Evolutionary conservation across 2,797 vertebrate species (phyloP).

Genomic region (Catamblyrhynchus diadema): DNA sequence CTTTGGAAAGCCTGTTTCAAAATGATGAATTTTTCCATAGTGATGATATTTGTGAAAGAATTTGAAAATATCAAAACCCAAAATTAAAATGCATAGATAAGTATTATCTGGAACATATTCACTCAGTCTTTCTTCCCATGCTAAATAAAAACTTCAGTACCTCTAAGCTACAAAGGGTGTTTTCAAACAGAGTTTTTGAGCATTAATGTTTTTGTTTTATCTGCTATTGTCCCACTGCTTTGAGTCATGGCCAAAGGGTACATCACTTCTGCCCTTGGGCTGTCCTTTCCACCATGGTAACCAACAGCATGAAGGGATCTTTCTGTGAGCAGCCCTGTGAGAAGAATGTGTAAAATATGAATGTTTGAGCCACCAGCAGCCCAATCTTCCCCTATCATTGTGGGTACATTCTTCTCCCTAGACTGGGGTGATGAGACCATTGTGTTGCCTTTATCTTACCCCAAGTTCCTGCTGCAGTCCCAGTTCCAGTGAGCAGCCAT

Average conservation of each 20-base stretch:
- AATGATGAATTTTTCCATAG: not conserved
- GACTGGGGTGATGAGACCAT: no score
- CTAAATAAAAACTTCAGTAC: not conserved
- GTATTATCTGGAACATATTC: not conserved
- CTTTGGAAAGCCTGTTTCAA: not conserved
- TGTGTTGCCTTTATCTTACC: rapidly evolving
- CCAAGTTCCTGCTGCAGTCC: rapidly evolving
- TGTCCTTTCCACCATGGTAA: not conserved
- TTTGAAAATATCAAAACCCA: not conserved
- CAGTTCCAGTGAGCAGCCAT: not conserved
- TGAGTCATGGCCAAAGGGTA: not conserved
- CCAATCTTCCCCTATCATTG: rapidly evolving
- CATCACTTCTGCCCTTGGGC: not conserved
- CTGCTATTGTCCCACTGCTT: not conserved
- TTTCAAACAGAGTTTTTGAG: not conserved
- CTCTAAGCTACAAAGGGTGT: not conserved
- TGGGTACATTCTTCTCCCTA: not conserved
- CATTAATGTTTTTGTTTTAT: not conserved
- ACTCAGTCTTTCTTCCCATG: not conserved
- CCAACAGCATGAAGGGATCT: not conserved
- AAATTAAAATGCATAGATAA: not conserved
- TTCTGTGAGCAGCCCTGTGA: not conserved
- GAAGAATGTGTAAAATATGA: not conserved
- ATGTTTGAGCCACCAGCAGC: not conserved
- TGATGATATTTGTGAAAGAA: not conserved